Evolutionary conservation across 1,140 invertebrate species (phyloP), one percentile per base, ranked within the genome.

Genomic region (Pantala flavescens): DNA sequence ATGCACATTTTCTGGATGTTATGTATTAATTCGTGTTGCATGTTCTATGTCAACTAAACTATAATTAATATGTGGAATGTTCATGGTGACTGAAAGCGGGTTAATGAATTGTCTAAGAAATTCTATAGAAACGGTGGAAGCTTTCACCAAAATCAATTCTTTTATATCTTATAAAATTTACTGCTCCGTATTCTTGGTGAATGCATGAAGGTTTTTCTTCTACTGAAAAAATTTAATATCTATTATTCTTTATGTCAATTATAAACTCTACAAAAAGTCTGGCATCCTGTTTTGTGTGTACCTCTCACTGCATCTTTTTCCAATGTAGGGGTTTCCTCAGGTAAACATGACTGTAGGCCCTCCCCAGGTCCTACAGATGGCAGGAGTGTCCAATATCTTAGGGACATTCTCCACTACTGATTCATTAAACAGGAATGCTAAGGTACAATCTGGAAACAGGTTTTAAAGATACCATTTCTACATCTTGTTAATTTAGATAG

Each of bases 351-450:
- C 72, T 71, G 74, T 63, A 63, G 43, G 71, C 75, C 71, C 73
- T 42, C 74, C 73, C 24, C 76, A 76, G 76, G 49, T 63, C 49
- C 49, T 63, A 63, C 49, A 63, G 49, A 76, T 76, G 76, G 71
- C 74, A 63, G 49, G 49, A 63, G 49, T 63, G 49, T 63, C 49
- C 49, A 63, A 63, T 63, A 63, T 63, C 49, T 63, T 63, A 71
- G 76, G 74, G 74, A 28, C 72, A 70, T 72, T 70, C 42, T 72
- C 76, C 28, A 28, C 71, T 75, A 75, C 71, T 71, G 74, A 76
- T 73, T 28, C 76, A 21, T 72, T 76, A 75, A 74, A 71, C 74
- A 75, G 74, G 63, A 75, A 73, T 63, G 75, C 76, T 23, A 76
- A 76, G 76, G 76, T 76, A 76, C 74, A 73, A 23, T 9, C 42